Conservation (phyloP, 2,888 invertebrate species). For the Synergus umbraculus region DNA sequence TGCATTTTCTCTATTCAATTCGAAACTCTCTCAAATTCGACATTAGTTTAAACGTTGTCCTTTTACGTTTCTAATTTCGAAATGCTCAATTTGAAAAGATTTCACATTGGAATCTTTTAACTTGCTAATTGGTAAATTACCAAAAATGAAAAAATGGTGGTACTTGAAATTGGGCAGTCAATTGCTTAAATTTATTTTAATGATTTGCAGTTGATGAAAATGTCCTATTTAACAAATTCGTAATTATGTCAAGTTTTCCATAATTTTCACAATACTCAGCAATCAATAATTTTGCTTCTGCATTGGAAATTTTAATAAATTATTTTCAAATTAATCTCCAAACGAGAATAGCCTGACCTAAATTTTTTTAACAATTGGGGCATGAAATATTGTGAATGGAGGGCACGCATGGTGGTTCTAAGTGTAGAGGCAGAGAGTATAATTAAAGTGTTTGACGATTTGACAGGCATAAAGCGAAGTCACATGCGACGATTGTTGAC, state of each 20-base stretch:
- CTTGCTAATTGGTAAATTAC: too few relatives aligned
- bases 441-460: conserved; percentile 71
- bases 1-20: too few relatives aligned
- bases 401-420: conserved; percentile 59
- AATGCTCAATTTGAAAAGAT: too few relatives aligned
- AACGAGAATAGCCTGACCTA: conserved; percentile 26
- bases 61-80: too few relatives aligned
- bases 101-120: too few relatives aligned
- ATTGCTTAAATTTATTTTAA: neutral
- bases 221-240: neutral
- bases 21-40: neutral
- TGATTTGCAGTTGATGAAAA: neutral
- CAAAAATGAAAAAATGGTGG: too few relatives aligned
- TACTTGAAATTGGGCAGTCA: too few relatives aligned
- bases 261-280: neutral
- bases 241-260: neutral
- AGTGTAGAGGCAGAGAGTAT: conserved; percentile 64
- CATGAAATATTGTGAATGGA: conserved; percentile 49
- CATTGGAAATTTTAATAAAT: neutral
- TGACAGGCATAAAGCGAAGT: conserved; percentile 67
- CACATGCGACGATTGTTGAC: conserved; percentile 63
- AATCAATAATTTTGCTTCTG: neutral
- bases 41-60: too few relatives aligned
- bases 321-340: conserved; percentile 16
- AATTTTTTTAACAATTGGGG: conserved; percentile 35